Percentiles rank a stretch among this genome's conserved stretches.
These are phyloP conservation scores for Drosophila pullipes DNA, from an alignment of 2,888 invertebrate genomes.

Conservation along the genomic window DNA sequence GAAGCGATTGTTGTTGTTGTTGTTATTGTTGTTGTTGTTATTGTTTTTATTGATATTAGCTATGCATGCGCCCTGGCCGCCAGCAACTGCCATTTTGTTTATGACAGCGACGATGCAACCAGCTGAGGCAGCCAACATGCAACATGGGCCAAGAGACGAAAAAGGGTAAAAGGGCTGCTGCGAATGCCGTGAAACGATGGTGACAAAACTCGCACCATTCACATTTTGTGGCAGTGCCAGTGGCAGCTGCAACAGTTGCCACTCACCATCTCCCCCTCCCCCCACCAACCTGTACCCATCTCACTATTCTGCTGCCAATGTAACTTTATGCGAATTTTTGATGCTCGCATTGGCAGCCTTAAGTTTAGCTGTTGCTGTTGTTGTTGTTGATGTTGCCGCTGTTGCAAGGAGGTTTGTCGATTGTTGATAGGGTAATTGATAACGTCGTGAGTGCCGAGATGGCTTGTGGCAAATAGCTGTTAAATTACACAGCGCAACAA, in stretches of 20 bases:
- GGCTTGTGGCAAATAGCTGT: background rate
- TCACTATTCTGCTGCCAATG: slow-evolving; percentile 42
- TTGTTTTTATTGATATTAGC: slow-evolving; percentile 77
- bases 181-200: slow-evolving; percentile 26
- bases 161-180: background rate
- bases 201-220: slow-evolving; percentile 52
- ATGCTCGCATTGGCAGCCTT: slow-evolving; percentile 35
- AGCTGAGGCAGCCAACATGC: slow-evolving; percentile 46
- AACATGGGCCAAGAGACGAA: slow-evolving; percentile 7
- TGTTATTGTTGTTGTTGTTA: slow-evolving; percentile 58
- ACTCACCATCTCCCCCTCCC: background rate
- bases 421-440: slow-evolving; percentile 49
- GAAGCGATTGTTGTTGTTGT: slow-evolving; percentile 34
- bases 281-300: too few species aligned
- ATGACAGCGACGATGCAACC: slow-evolving; percentile 73
- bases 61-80: slow-evolving; percentile 66
- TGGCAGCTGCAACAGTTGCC: slow-evolving; percentile 30
- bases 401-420: slow-evolving; percentile 14
- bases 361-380: slow-evolving; percentile 20
- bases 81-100: slow-evolving; percentile 78
- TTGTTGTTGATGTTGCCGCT: slow-evolving; percentile 13
- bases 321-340: slow-evolving; percentile 67
- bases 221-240: slow-evolving; percentile 27
- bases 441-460: slow-evolving; percentile 15
- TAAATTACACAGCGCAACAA: slow-evolving; percentile 5